Conservation (phyloP, 2,888 invertebrate genomes). For the Lasius platythorax region DNA sequence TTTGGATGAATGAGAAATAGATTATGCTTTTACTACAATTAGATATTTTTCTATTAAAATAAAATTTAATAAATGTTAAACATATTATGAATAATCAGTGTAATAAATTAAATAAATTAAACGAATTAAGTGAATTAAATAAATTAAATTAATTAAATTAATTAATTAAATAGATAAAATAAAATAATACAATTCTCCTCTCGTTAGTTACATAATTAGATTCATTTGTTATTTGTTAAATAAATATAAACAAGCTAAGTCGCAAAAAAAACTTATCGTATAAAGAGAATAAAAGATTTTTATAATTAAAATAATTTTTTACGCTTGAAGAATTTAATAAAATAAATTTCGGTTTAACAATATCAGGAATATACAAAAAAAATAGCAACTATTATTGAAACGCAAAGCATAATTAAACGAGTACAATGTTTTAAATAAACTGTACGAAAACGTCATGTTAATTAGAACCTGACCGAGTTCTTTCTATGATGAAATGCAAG, state of each 20-base stretch:
- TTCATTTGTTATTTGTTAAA: neutral
- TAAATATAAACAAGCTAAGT: neutral
- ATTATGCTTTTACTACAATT: neutral
- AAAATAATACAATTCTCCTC: neutral
- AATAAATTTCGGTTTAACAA: neutral
- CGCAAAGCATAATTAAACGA: conserved; percentile 6
- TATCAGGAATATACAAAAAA: neutral
- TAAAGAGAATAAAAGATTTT: neutral
- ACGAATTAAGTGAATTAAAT: neutral
- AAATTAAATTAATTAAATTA: neutral
- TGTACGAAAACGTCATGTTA: conserved; percentile 48
- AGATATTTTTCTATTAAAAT: neutral
- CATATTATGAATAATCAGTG: neutral
- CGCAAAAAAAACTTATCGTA: neutral
- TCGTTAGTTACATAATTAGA: neutral
- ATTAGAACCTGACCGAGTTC: conserved; percentile 53
- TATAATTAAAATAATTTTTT: conserved; percentile 7
- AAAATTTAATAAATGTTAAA: neutral
- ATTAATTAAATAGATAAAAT: neutral
- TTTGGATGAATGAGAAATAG: neutral
- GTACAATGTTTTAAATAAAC: conserved; percentile 38
- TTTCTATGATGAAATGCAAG: conserved; percentile 47
- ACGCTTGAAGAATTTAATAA: neutral
- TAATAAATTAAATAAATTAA: neutral
- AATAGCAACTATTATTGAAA: neutral